Conservation (phyloP, 2,113 vertebrate genomes). For the Prietella phreatophila region DNA sequence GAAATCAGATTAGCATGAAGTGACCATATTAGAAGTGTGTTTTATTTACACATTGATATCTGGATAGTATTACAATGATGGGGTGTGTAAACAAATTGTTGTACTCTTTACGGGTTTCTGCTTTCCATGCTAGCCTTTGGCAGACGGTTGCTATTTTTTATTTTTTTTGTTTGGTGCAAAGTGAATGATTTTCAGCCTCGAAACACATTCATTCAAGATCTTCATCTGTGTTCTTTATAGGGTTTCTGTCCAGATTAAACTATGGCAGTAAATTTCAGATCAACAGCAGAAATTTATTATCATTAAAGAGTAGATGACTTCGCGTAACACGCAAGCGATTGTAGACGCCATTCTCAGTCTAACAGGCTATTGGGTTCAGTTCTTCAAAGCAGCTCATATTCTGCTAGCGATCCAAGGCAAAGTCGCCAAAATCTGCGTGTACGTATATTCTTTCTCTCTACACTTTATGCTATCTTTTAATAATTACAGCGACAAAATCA, state of each 20-base stretch:
- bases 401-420: neutral
- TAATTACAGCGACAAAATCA: neutral
- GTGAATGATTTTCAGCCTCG: constrained; percentile 60
- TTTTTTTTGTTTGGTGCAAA: constrained; percentile 51
- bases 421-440: neutral
- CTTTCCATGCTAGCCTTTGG: neutral
- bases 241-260: neutral
- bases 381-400: neutral
- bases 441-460: neutral
- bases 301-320: neutral
- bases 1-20: constrained; percentile 28
- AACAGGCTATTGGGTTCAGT: neutral
- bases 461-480: neutral
- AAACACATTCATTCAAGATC: constrained; percentile 40
- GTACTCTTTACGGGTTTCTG: constrained; percentile 4
- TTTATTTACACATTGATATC: neutral
- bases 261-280: neutral
- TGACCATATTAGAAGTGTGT: constrained; percentile 4
- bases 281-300: constrained; percentile 10
- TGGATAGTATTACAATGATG: neutral
- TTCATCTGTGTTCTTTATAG: constrained; percentile 10
- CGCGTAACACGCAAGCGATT: neutral
- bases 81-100: constrained; percentile 17
- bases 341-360: neutral
- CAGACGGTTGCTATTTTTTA: neutral